Base-by-base conservation (phyloP, 2,888 invertebrate genomes). In the Andrena bucephala region DNA sequence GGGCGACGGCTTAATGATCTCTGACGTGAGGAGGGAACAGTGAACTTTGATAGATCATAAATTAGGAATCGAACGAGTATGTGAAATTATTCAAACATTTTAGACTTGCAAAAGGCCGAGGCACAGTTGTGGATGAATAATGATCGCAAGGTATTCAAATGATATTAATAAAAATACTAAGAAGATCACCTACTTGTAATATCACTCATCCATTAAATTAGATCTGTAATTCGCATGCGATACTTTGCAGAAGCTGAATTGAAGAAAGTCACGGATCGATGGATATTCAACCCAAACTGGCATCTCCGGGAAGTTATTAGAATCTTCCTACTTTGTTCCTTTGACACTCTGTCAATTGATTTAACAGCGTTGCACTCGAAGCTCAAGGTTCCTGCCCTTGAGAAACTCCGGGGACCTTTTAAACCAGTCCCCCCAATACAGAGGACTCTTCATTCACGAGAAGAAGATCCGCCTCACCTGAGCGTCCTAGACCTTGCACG, bases 401-500 rank as follows among this genome's bases (percentile, higher is more conserved):
- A 59, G 63, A 65, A 33, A 52, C 36, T 24, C 29, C 8, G 24
- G 16, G 52, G 65, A 52, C 57, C 36, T 65, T 36, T 33, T 27
- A 63, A 69, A 81, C 42, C 42, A 31, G 33, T 52, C 50, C 50
- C 50, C 42, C 20, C 36, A 13, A 57, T 54, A 54, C 36, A 7
- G 13, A 48, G 59, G 52, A 59, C 67, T 66, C 70, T 66, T 66
- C 79, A 57, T 80, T 65, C 77, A 77, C 7, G 24, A 33, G 66
- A 72, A 72, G 72, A 78, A 68, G 60, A 65, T 73, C 65, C 72
- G 63, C 59, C 24, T 63, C 33, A 42, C 33, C 31, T 52, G 57
- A 42, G 77, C 83, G 90, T 88, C 91, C 91, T 91, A 92, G 91
- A 92, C 92, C 92, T 92, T 91, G 91, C 75, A 63, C 82, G 90